Conservation (phyloP, 2,113 vertebrate species). For the Tetrao urogallus region DNA sequence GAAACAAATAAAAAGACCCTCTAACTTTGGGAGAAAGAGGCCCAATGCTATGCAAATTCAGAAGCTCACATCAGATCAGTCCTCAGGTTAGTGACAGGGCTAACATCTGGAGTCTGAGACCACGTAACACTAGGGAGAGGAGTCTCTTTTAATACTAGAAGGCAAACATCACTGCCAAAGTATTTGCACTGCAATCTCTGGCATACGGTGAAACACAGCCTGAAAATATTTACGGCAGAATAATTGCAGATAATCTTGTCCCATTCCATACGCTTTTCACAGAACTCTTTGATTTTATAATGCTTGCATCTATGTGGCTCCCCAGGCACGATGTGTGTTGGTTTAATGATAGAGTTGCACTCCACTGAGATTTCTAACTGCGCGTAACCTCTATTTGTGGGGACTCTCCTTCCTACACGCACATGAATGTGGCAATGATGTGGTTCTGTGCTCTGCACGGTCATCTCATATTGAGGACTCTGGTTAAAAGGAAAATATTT, state of each 20-base stretch:
- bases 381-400: background rate
- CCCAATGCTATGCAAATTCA: background rate
- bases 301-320: background rate
- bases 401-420: background rate
- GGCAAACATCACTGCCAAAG: background rate
- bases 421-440: accelerated
- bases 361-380: background rate
- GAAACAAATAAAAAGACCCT: background rate
- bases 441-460: background rate
- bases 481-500: background rate
- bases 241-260: background rate
- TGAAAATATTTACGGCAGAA: background rate
- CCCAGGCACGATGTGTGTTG: background rate
- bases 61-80: background rate
- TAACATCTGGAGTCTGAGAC: background rate
- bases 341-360: background rate
- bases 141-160: background rate
- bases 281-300: background rate
- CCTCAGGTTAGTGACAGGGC: background rate
- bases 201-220: background rate
- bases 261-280: background rate
- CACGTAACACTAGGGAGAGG: background rate
- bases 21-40: background rate
- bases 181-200: accelerated
- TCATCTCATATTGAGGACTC: background rate